Conservation (phyloP, 2,113 vertebrate species). For the Salvator merianae region DNA sequence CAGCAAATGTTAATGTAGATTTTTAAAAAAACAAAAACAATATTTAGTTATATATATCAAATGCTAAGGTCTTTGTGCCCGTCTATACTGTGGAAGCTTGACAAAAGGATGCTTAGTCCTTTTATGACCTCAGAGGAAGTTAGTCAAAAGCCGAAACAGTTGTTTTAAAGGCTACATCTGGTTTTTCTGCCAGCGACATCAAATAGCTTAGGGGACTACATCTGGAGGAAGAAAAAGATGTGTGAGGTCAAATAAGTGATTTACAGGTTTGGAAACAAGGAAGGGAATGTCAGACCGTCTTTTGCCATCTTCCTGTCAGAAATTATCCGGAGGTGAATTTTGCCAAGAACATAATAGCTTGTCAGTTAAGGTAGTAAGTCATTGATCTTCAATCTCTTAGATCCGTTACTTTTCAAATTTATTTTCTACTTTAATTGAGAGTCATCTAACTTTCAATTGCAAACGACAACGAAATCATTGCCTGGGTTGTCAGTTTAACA, state of each 20-base stretch:
- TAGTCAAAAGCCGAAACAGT: not conserved
- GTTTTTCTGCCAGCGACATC: not conserved
- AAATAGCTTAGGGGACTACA: not conserved
- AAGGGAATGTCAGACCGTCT: not conserved
- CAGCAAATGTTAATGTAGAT: not conserved
- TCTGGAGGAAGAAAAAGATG: not conserved
- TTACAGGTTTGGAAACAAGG: not conserved
- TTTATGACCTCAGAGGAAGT: not conserved
- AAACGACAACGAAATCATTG: conserved; percentile 18
- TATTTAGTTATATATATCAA: not conserved
- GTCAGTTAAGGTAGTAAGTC: conserved; percentile 2
- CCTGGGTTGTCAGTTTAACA: not conserved
- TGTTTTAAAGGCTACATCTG: not conserved
- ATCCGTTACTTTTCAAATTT: not conserved
- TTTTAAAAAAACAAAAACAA: too few species aligned
- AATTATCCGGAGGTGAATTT: not conserved
- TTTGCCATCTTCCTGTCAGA: not conserved
- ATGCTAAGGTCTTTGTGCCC: not conserved
- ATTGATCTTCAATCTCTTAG: conserved; percentile 16
- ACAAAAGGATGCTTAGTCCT: not conserved
- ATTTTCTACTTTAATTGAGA: conserved; percentile 23
- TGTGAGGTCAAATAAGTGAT: not conserved
- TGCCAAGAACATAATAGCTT: conserved; percentile 12
- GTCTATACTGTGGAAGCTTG: not conserved
- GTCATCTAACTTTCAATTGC: conserved; percentile 18